Percentiles rank a stretch among this genome's conserved stretches.
These are phyloP conservation scores for Blastomussa wellsi DNA, from an alignment of 92 coral and sea anemone genomes.

Conservation along the genomic window DNA sequence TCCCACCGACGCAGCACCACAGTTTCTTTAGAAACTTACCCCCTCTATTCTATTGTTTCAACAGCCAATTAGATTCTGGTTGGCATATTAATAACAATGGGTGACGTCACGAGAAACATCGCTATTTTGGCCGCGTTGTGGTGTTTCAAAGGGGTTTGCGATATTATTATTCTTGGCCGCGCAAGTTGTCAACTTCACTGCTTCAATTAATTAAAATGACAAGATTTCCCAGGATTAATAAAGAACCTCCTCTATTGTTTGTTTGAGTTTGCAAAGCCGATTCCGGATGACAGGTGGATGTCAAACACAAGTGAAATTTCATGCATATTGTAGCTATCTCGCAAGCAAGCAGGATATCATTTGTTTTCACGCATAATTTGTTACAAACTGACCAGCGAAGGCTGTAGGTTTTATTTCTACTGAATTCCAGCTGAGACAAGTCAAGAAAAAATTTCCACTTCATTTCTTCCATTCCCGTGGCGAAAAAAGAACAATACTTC, in stretches of 20 bases:
- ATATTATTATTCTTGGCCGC: background rate
- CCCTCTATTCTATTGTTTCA: too few species aligned
- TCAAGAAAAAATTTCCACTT: background rate
- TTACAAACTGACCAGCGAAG: background rate
- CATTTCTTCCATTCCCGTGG: background rate
- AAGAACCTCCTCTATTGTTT: conserved; percentile 19
- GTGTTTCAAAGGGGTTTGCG: background rate
- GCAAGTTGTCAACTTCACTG: background rate
- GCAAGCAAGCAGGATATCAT: conserved; percentile 10
- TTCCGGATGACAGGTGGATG: conserved; percentile 29
- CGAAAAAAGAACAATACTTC: background rate
- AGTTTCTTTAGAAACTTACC: too few species aligned
- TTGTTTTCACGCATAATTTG: conserved; percentile 39
- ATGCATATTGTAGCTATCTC: conserved; percentile 20
- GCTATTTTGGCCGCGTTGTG: background rate
- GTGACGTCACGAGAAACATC: too few species aligned
- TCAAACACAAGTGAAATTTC: conserved; percentile 25
- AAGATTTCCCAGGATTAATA: conserved; percentile 7
- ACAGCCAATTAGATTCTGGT: too few species aligned
- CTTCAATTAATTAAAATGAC: conserved; percentile 8
- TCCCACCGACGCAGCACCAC: too few species aligned
- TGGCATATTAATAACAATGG: too few species aligned
- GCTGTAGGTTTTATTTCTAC: background rate
- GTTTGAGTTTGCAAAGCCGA: conserved; percentile 28
- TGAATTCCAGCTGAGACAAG: background rate